Conservation (phyloP, 2,113 vertebrate genomes). For the Perccottus glenii region DNA sequence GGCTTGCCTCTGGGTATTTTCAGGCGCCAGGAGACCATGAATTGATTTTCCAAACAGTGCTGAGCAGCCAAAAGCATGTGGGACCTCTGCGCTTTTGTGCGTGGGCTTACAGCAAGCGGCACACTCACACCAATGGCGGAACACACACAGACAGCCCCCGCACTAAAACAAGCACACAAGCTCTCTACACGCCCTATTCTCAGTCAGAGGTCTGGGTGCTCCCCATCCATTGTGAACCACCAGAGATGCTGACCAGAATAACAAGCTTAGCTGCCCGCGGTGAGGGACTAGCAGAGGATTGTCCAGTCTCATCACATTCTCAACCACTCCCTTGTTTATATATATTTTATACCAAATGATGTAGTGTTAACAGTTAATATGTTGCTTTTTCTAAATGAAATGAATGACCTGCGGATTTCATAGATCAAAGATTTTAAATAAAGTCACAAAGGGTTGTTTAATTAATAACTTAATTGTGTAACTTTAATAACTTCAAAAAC, state of each 20-base stretch:
- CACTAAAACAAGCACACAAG: slow-evolving; percentile 21
- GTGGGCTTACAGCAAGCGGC: slow-evolving; percentile 75
- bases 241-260: slow-evolving; percentile 83
- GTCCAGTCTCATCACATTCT: slow-evolving; percentile 86
- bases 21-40: slow-evolving; percentile 54
- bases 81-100: slow-evolving; percentile 77
- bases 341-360: slow-evolving; percentile 4
- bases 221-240: slow-evolving; percentile 78
- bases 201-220: slow-evolving; percentile 44
- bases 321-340: slow-evolving; percentile 28
- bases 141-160: background rate
- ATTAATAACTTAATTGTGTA: no score
- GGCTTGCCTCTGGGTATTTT: slow-evolving; percentile 31
- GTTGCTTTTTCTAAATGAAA: background rate
- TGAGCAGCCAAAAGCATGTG: slow-evolving; percentile 67
- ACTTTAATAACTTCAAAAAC: no score
- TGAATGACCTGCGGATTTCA: no score
- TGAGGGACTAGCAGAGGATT: slow-evolving; percentile 59
- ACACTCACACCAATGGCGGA: slow-evolving; percentile 70
- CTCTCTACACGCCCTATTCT: slow-evolving; percentile 31
- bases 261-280: slow-evolving; percentile 69
- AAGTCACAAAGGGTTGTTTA: no score
- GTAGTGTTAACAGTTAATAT: slow-evolving; percentile 8
- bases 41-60: slow-evolving; percentile 69
- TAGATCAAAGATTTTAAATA: no score